Base-by-base conservation (phyloP, 2,113 vertebrate species). In the Perca fluviatilis region DNA sequence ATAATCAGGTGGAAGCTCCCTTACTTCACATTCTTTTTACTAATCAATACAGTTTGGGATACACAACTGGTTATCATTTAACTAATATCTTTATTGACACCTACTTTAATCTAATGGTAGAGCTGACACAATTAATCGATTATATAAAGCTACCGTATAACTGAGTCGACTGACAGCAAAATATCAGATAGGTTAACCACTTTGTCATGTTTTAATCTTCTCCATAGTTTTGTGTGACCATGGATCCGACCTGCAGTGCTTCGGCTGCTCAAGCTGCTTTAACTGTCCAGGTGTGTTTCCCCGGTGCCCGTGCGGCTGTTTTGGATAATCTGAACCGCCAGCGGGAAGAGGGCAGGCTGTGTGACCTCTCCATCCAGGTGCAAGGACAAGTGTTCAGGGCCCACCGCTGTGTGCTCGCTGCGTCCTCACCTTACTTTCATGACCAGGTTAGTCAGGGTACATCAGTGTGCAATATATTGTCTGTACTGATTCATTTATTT, bases 281-380 rank as follows among this genome's bases (percentile, higher is more conserved):
- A 5, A 90, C 93, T 11, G 94, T 98, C 3, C 97, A 97, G 12
- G 96, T 97, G 77, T 97, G 96, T 82, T 98, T 98, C 85, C 97
- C 97, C 0, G 96, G 96, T 1, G 95, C 95, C 14, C 95, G 96
- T 14, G 93, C 95, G 2, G 94, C 96, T 0, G 94, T 98, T 11
- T 65, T 98, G 91, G 97, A 97, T 83, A 97, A 95, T 50, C 95
- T 98, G 71, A 98, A 98, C 91, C 96, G 95, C 3, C 97, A 98
- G 85, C 93, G 97, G 4, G 92, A 97, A 46, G 97, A 98, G 23
- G 97, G 97, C 1, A 86, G 96, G 77, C 95, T 96, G 16, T 96
- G 96, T 19, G 96, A 96, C 79, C 95, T 96, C 36, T 95, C 95
- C 70, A 96, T 96, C 77, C 95, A 96, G 49, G 96, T 96, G 25